Conservation (phyloP, 2,888 invertebrate species). For the Pterostichus niger region DNA sequence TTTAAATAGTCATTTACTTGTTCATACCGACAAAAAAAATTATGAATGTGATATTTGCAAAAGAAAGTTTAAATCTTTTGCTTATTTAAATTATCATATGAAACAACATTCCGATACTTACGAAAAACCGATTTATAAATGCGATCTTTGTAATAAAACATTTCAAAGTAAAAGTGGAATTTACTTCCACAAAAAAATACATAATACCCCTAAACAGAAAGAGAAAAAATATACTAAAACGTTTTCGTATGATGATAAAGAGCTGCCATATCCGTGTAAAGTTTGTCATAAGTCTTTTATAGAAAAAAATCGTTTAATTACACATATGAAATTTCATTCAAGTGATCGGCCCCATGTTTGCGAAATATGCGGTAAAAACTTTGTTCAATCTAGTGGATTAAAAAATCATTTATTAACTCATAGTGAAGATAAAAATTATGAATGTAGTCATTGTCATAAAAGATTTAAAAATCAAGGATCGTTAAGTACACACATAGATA, state of each 20-base stretch:
- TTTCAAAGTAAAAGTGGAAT: neutral
- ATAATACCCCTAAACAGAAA: neutral
- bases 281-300: constrained; percentile 21
- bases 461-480: neutral
- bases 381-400: neutral
- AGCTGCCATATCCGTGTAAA: neutral
- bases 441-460: constrained; percentile 1
- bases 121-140: neutral
- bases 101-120: neutral
- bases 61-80: neutral
- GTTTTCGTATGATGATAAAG: neutral
- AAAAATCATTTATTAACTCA: constrained; percentile 4
- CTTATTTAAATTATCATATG: constrained; percentile 9
- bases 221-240: neutral
- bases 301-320: neutral
- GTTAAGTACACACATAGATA: neutral
- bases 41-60: constrained; percentile 33
- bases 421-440: neutral
- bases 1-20: neutral
- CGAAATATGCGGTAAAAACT: constrained; percentile 43
- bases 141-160: neutral
- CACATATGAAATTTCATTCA: constrained; percentile 13
- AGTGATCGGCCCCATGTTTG: constrained; percentile 7
- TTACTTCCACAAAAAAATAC: neutral
- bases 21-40: constrained; percentile 3